Percentiles rank a stretch among this genome's conserved stretches.
phyloP scores from a whole-genome alignment of 1,140 invertebrate genomes.

The Pollicipes pollicipes region DNA sequence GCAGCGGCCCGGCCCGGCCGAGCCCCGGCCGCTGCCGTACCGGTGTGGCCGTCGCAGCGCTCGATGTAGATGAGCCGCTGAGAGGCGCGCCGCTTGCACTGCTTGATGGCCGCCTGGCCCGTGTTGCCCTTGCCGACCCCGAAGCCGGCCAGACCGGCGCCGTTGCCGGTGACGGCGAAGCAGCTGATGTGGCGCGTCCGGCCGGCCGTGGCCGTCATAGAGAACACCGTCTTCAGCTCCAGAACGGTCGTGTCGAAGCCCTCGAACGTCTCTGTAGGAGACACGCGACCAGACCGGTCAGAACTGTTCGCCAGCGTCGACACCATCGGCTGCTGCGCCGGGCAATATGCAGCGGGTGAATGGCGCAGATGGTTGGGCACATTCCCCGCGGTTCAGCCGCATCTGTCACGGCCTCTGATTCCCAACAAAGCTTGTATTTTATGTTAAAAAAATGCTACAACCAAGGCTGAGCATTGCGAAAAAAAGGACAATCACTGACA shows the following conservation, averaged over 20 bases:
- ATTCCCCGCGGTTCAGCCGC: too few species aligned
- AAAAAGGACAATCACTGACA: too few species aligned
- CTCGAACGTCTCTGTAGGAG: constrained; percentile 63
- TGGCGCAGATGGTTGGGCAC: too few species aligned
- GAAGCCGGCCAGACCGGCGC: constrained; percentile 70
- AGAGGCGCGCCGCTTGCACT: constrained; percentile 67
- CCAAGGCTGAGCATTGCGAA: too few species aligned
- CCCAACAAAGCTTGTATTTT: too few species aligned
- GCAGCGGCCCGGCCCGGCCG: not conserved
- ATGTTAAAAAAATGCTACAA: too few species aligned
- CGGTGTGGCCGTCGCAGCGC: constrained; percentile 62
- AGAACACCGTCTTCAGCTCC: constrained; percentile 54
- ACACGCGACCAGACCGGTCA: not conserved
- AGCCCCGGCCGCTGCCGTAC: constrained; percentile 27
- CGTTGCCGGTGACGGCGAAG: constrained; percentile 70
- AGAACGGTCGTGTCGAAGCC: constrained; percentile 74
- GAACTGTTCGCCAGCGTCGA: too few species aligned
- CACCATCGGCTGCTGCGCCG: too few species aligned
- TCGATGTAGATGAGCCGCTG: constrained; percentile 69
- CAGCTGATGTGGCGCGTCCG: constrained; percentile 44
- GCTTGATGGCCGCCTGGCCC: constrained; percentile 39
- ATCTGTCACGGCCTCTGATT: too few species aligned
- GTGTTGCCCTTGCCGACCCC: constrained; percentile 41
- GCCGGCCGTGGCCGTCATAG: constrained; percentile 73
- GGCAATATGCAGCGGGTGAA: too few species aligned